phyloP scores from a whole-genome alignment of 2,888 invertebrate genomes.

The Ferdinandea cuprea region DNA sequence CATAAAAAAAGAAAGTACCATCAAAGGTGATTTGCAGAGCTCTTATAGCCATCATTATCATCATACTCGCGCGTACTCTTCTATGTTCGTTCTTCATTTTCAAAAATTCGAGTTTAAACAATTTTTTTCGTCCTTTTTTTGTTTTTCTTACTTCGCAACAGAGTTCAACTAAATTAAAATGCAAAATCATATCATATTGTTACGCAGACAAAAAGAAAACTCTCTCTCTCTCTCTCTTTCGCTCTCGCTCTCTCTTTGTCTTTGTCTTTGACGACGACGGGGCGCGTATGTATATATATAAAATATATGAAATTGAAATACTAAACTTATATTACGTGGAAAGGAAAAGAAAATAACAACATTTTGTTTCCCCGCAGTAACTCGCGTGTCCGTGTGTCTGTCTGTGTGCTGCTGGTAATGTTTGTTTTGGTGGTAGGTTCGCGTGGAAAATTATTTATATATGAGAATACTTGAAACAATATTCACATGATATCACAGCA shows the following conservation, averaged over 20 bases:
- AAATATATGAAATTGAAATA: conserved; percentile 62
- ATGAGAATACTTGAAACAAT: conserved; percentile 40
- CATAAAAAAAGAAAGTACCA: conserved; percentile 59
- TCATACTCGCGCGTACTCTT: not conserved
- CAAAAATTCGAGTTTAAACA: conserved; percentile 37
- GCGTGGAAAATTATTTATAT: conserved; percentile 19
- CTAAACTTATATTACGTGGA: conserved; percentile 31
- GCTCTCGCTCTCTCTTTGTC: too few relatives aligned
- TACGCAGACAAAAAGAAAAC: conserved; percentile 7
- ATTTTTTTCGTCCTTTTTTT: conserved; percentile 5
- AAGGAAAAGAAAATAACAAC: conserved; percentile 19
- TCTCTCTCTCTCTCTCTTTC: too few relatives aligned
- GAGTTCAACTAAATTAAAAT: conserved; percentile 49
- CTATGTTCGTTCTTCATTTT: conserved; percentile 5
- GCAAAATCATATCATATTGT: conserved; percentile 58
- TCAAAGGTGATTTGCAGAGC: conserved; percentile 66
- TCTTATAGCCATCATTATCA: conserved; percentile 51
- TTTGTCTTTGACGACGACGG: not conserved
- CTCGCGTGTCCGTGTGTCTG: not conserved
- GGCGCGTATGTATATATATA: too few relatives aligned
- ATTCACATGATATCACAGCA: conserved; percentile 63
- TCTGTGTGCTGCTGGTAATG: not conserved
- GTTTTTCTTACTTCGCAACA: not conserved
- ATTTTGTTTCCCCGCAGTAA: conserved; percentile 22
- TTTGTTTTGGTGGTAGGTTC: not conserved